Evolutionary conservation across 2,888 invertebrate genomes (phyloP).

Genomic region (Amiota mariae): DNA sequence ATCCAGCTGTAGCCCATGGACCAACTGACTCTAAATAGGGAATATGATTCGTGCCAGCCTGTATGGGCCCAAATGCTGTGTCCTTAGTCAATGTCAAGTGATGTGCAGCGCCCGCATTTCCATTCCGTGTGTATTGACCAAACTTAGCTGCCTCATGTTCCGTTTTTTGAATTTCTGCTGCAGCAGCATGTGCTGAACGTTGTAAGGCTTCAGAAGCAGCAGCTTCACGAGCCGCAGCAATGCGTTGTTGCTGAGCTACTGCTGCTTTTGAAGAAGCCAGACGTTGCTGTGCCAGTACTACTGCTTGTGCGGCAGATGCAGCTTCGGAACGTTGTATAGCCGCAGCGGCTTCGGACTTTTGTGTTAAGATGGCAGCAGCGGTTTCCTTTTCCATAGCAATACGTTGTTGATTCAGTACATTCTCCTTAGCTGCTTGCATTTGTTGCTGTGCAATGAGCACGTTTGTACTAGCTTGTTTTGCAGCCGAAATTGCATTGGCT

Average conservation of each 20-base stretch:
- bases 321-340: constrained; percentile 81
- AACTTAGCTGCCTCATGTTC: constrained; percentile 78
- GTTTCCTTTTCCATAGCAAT: constrained; percentile 84
- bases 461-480: constrained; percentile 82
- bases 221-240: constrained; percentile 82
- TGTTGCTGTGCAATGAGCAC: constrained; percentile 83
- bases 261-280: constrained; percentile 81
- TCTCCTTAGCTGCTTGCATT: constrained; percentile 83
- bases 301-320: constrained; percentile 79
- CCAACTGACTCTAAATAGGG: constrained; percentile 64
- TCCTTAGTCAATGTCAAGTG: constrained; percentile 78
- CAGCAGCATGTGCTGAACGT: constrained; percentile 81
- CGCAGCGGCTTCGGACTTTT: constrained; percentile 80
- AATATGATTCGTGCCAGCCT: constrained; percentile 69
- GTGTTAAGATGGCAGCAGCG: constrained; percentile 79
- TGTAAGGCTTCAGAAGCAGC: constrained; percentile 83
- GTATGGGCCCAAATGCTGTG: constrained; percentile 74
- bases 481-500: constrained; percentile 81
- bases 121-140: constrained; percentile 78
- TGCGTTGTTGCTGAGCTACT: constrained; percentile 82
- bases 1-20: constrained; percentile 56
- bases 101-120: constrained; percentile 76
- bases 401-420: constrained; percentile 81
- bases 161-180: constrained; percentile 80
- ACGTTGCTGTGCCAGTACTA: constrained; percentile 81